Conservation (phyloP, 2,888 invertebrate genomes). For the Lasioglossum pauxillum region DNA sequence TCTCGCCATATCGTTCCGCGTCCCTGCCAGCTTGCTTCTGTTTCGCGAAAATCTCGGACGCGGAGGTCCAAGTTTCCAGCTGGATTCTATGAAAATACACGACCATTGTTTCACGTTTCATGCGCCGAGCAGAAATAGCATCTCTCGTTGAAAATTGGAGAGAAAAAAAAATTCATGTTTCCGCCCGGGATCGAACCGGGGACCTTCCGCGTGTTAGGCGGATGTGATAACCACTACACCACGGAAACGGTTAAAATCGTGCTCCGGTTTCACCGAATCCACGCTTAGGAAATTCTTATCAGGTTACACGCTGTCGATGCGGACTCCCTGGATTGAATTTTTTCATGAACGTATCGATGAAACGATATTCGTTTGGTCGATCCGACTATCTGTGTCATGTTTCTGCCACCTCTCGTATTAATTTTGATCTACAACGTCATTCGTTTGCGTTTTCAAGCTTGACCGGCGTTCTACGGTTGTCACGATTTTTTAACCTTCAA, state of each 20-base stretch:
- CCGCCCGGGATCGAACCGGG: slow-evolving; percentile 95
- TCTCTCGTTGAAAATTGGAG: neutral
- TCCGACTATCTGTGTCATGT: neutral
- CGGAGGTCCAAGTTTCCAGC: neutral
- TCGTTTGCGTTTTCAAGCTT: neutral
- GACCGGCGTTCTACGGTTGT: neutral
- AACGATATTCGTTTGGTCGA: neutral
- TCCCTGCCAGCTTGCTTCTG: neutral
- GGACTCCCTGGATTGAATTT: neutral
- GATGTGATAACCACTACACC: slow-evolving; percentile 96
- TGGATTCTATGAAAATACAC: neutral
- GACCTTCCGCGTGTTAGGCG: slow-evolving; percentile 96
- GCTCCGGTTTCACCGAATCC: rapidly evolving
- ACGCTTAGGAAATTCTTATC: neutral
- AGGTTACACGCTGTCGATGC: neutral
- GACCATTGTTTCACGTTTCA: neutral
- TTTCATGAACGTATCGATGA: neutral
- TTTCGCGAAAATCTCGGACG: no score
- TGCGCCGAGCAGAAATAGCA: neutral
- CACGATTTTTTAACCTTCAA: neutral
- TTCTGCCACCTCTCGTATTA: neutral
- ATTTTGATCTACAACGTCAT: neutral
- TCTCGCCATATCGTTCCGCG: neutral
- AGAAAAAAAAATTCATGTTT: slow-evolving; percentile 86
- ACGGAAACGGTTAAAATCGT: slow-evolving; percentile 87